Conservation (phyloP, 30 jellyfish, hydroid and myxozoan genomes). For the Aurelia aurita region DNA sequence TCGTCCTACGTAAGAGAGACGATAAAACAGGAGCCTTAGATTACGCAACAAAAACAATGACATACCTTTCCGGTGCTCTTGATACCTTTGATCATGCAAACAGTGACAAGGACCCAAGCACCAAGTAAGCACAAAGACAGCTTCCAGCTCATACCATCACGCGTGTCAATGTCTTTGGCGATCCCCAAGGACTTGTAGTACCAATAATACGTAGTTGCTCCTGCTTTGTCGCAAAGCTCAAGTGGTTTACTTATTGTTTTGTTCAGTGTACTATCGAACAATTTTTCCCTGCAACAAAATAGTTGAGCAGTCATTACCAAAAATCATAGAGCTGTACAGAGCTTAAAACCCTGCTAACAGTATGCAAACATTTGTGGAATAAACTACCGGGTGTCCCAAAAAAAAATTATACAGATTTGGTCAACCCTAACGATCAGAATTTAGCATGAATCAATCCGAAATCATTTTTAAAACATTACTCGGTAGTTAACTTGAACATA, state of each 20-base stretch:
- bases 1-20: too few species aligned
- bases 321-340: too few species aligned
- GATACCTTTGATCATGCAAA: conserved; percentile 86
- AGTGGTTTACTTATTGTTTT: conserved; percentile 22
- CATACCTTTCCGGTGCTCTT: conserved; percentile 87
- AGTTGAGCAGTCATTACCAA: too few species aligned
- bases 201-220: conserved; percentile 86
- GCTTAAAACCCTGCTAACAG: too few species aligned
- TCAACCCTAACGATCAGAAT: too few species aligned
- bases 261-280: background rate
- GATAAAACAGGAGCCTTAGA: too few species aligned
- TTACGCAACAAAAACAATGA: background rate
- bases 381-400: too few species aligned
- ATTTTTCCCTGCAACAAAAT: conserved; percentile 14
- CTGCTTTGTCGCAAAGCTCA: conserved; percentile 73
- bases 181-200: conserved; percentile 75
- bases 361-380: too few species aligned
- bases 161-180: conserved; percentile 53
- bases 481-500: too few species aligned
- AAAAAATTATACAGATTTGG: too few species aligned
- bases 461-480: too few species aligned
- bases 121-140: conserved; percentile 60
- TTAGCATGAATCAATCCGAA: too few species aligned
- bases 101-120: conserved; percentile 77
- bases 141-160: conserved; percentile 81